Evolutionary conservation across 2,888 invertebrate genomes (phyloP), one percentile per base, ranked within the genome.

Genomic region (Colostygia pectinataria): DNA sequence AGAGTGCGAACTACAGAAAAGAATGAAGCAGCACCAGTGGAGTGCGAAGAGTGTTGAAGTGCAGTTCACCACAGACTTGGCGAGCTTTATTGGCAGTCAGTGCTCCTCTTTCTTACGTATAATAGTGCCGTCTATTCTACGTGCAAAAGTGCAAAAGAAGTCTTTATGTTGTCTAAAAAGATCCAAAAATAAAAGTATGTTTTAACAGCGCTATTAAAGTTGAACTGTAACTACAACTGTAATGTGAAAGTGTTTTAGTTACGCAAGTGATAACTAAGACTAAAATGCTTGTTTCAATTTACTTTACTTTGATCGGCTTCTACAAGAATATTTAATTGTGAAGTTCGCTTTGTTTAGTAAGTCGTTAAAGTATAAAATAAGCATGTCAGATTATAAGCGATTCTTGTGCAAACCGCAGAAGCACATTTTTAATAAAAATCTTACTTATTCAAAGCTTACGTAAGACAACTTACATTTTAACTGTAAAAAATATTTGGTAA

Each of bases 31-130:
- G 70, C 20, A 29, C 9, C 37, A 70, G 71, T 71, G 58, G 56
- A 65, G 59, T 68, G 60, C 54, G 56, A 65, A 68, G 69, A 63
- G 64, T 66, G 52, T 68, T 71, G 67, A 72, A 76, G 73, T 68
- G 68, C 62, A 60, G 62, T 55, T 46, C 61, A 53, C 60, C 60
- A 50, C 63, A 52, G 56, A 49, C 57, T 59, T 57, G 54, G 48
- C 59, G 56, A 57, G 48, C 57, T 55, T 60, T 53, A 53, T 57
- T 57, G 53, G 59, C 59, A 60, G 59, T 59, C 56, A n/a, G n/a
- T n/a, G n/a, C n/a, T n/a, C n/a, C n/a, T n/a, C n/a, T n/a, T n/a
- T n/a, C n/a, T n/a, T n/a, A n/a, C 55, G 58, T 4, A 53, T 42
- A 18, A 41, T 53, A 65, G 61, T 65, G 65, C 36, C 67, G 65